Evolutionary conservation across 2,888 invertebrate species (phyloP), one percentile per base, ranked within the genome.

Genomic region (Clunio marinus): DNA sequence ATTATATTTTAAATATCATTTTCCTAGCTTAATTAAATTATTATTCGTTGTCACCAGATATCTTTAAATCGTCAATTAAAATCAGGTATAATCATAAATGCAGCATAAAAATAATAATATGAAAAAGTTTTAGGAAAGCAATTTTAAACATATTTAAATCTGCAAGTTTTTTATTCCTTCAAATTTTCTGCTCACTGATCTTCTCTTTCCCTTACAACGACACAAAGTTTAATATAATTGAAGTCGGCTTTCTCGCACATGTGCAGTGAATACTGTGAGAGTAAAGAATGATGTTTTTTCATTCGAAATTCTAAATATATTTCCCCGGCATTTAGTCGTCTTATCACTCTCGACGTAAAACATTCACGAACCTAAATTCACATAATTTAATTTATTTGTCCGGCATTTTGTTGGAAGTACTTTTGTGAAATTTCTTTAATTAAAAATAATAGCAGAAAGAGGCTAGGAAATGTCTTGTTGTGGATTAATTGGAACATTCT

Each of bases 401-500:
- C 59, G 59, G 59, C 59, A 59, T 32, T 57, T 27, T 27, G 15
- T 27, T 46, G 15, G 2, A 57, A 57, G 8, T 32, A 59, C 17
- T 35, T 59, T 32, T 17, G 35, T 22, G 15, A 5, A 5, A 32
- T 4, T 32, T 32, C 8, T 32, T 32, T 8, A 32, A 32, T 32
- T 32, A 8, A 32, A 32, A n/a, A n/a, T n/a, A n/a, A n/a, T n/a
- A n/a, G n/a, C n/a, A n/a, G n/a, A n/a, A n/a, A n/a, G n/a, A n/a
- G n/a, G n/a, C n/a, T n/a, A n/a, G n/a, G 27, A 25, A 28, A 63
- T 63, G 63, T 25, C 63, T 41, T 46, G 63, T 20, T 55, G 55
- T 55, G 66, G 55, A 66, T 51, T 51, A 78, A 22, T 70, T 4
- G 51, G 59, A 2, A n/a, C 15, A 28, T 41, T 69, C 37, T 55